Evolutionary conservation across 2,888 invertebrate genomes (phyloP), one percentile per base, ranked within the genome.

Genomic region (Acronicta aceris): DNA sequence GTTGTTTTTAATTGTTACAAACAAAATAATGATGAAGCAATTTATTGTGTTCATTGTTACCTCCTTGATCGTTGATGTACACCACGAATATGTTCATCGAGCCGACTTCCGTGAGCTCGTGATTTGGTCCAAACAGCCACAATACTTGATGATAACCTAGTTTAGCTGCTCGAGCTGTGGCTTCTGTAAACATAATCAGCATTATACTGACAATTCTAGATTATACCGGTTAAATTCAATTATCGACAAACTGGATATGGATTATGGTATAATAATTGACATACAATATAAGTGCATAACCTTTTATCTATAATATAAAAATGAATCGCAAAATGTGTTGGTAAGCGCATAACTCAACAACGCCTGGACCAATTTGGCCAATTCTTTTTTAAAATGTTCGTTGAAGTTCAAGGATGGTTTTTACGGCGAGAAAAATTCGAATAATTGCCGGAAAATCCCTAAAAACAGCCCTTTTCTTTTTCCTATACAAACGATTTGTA

Each of bases 71-170:
- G 85, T 99, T 98, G 71, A 97, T 95, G 91, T 96, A 97, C 81
- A 97, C 96, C 87, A 98, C 95, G 88, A 99, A 99, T 56, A 99
- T 96, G 88, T 99, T 99, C 99, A 99, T 99, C 13, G 99, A 98
- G 54, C 99, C 99, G 47, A 98, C 99, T 95, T 99, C 99, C 0
- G 99, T 99, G 27, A 99, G 87, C 87, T 98, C 96, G 85, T 99
- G 97, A 82, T 99, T 97, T 0, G 98, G 97, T 3, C 99, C 99
- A 85, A 97, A 99, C 42, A 99, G 94, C 99, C 99, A 99, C 57
- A 99, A 90, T 9, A 99, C 98, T 94, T 99, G 99, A 78, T 99
- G 98, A 74, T 98, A 96, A 1, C 98, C 98, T 81, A 96, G 95
- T 60, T 95, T 95, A 0, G 93, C 90, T 1, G 98, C 97, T 81